Conservation (phyloP, 53 echinoderm and acorn worm species). For the Astropecten irregularis region DNA sequence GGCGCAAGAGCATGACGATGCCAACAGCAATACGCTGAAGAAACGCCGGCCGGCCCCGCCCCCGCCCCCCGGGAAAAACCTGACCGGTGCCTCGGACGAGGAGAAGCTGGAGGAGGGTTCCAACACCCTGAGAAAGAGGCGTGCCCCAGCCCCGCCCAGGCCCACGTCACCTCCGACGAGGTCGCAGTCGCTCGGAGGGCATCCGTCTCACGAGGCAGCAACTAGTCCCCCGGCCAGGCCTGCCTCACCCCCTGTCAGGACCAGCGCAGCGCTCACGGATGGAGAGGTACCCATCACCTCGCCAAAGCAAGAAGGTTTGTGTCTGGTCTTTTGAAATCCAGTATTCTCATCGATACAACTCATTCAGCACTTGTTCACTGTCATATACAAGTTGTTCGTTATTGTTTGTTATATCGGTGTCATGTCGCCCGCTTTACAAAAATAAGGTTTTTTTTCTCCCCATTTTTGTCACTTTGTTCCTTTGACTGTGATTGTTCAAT, state of each 20-base stretch:
- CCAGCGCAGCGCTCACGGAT: neutral
- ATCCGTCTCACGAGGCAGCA: neutral
- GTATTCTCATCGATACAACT: too few relatives aligned
- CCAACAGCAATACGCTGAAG: constrained; percentile 49
- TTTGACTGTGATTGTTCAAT: too few relatives aligned
- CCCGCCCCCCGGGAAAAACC: constrained; percentile 47
- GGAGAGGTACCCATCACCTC: neutral
- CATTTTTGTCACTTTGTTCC: too few relatives aligned
- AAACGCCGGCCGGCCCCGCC: constrained; percentile 75
- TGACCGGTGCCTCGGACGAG: neutral
- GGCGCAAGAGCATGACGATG: constrained; percentile 16
- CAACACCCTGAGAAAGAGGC: constrained; percentile 60
- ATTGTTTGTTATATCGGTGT: too few relatives aligned
- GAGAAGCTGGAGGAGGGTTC: constrained; percentile 34
- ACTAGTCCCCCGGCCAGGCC: constrained; percentile 1
- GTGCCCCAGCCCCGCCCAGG: constrained; percentile 74
- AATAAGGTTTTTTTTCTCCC: too few relatives aligned
- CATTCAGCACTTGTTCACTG: neutral
- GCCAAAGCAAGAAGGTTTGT: neutral
- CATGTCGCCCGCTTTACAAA: too few relatives aligned
- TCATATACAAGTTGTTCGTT: too few relatives aligned
- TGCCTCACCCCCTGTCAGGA: neutral
- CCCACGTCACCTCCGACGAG: constrained; percentile 30
- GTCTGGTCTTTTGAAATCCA: neutral
- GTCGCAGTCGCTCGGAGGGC: neutral